Percentiles rank a stretch among this genome's conserved stretches.
Evolutionary conservation across 2,113 vertebrate genomes (phyloP).

Genomic region (Ceyx cyanopectus): DNA sequence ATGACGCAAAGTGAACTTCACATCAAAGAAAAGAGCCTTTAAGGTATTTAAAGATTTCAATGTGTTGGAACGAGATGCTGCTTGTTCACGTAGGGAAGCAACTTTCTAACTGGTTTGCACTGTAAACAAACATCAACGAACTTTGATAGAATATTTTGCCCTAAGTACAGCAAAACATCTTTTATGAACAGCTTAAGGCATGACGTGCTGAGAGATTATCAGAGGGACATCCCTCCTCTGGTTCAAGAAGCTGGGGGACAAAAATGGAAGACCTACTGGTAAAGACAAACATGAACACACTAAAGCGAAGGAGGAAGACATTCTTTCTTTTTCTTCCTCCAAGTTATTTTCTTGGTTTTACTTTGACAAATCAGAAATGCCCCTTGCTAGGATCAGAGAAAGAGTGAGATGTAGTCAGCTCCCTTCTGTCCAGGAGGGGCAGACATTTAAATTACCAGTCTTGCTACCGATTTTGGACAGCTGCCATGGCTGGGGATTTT

Average conservation of each 20-base stretch:
- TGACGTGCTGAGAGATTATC: not conserved
- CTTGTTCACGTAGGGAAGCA: rapidly evolving
- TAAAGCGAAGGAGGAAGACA: not conserved
- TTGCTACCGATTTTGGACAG: not conserved
- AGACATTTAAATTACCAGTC: constrained; percentile 44
- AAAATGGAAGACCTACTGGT: not conserved
- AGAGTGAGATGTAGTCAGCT: not conserved
- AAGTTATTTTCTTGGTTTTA: not conserved
- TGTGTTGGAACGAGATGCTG: not conserved
- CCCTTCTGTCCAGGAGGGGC: not conserved
- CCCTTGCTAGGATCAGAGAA: not conserved
- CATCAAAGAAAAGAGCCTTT: not conserved
- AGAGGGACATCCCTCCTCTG: not conserved
- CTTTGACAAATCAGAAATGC: not conserved
- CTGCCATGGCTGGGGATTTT: constrained; percentile 50
- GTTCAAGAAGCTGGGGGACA: not conserved
- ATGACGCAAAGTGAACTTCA: not conserved
- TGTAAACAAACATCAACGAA: not conserved
- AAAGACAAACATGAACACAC: not conserved
- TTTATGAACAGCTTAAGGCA: not conserved
- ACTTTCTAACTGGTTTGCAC: not conserved
- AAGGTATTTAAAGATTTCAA: not conserved
- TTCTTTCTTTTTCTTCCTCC: rapidly evolving
- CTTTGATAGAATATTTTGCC: not conserved
- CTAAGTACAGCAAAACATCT: not conserved